Base-by-base conservation (phyloP, 1,140 invertebrate species). In the Trypoxylus dichotomus region DNA sequence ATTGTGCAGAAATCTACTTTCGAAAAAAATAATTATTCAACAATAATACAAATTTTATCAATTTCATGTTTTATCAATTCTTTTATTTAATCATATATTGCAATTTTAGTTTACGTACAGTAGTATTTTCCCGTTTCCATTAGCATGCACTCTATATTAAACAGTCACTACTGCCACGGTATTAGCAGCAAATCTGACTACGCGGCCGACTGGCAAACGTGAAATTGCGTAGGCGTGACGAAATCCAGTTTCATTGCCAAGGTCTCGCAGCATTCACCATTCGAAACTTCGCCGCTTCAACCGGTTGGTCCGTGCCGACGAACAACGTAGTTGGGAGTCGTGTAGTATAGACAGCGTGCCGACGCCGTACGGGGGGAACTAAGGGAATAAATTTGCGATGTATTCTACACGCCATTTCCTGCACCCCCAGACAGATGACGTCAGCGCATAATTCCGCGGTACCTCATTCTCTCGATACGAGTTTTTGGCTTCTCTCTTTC, bases 211-310 rank as follows among this genome's bases (percentile, higher is more conserved):
- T 8, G 42, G 7, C 42, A 15, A 43, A 15, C 42, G 42, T 43
- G 15, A 15, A 54, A 54, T 54, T 71, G 24, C 63, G 63, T 71
- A 63, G 77, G 77, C 77, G 77, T 78, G 77, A 78, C 73, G 71
- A 74, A 78, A 74, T 60, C 63, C 71, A 78, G 72, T 73, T 73
- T 78, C 77, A 78, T 74, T 78, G 77, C 60, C 77, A 78, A 78
- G 77, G 77, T 73, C 77, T 60, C 74, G 71, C 63, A 10, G n/a
- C 47, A 15, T 54, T 54, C 15, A 54, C 47, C 47, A 19, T 15
- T 54, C 47, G 5, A 54, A 54, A 54, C 47, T 21, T 19, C 15
- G 19, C n/a, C 47, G 47, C 19, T 54, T 15, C 15, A 54, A 54
- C 19, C 15, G 32, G 32, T 37, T 19, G 47, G 47, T 5, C 47